A percentile compares a stretch with the other conserved stretches of the same genome.
phyloP scores from a whole-genome alignment of 2,888 invertebrate species.

The Leptinotarsa tumamoca region DNA sequence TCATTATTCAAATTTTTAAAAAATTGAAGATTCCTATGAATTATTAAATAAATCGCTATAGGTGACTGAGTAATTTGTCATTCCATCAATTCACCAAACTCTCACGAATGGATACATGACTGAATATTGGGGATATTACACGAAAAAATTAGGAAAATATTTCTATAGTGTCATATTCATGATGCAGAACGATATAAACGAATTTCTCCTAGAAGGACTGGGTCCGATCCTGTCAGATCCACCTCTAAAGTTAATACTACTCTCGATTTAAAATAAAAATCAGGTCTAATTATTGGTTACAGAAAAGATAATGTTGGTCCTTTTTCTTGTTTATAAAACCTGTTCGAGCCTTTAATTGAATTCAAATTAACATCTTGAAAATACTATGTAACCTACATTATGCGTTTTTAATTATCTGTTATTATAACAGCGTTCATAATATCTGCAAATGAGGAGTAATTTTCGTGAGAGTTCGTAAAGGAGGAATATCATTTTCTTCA shows the following conservation, averaged over 20 bases:
- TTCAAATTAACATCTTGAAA: conserved; percentile 40
- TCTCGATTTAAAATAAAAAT: conserved; percentile 43
- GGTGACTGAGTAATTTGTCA: too few relatives aligned
- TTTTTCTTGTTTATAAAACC: conserved; percentile 41
- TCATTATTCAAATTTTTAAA: too few relatives aligned
- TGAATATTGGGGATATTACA: too few relatives aligned
- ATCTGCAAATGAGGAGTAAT: conserved; percentile 38
- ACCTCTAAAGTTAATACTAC: conserved; percentile 39
- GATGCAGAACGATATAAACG: neutral
- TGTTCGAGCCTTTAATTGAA: conserved; percentile 41
- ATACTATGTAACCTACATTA: conserved; percentile 39
- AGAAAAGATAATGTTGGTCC: conserved; percentile 40
- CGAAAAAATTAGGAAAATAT: too few relatives aligned
- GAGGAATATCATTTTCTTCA: conserved; percentile 1
- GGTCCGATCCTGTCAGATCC: conserved; percentile 25
- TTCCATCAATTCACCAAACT: too few relatives aligned
- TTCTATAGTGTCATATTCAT: too few relatives aligned
- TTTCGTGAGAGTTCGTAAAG: conserved; percentile 19
- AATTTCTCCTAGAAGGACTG: neutral
- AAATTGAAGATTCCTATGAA: too few relatives aligned
- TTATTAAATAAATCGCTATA: too few relatives aligned
- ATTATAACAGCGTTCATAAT: conserved; percentile 36
- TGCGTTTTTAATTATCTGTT: conserved; percentile 40
- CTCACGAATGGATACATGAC: too few relatives aligned
- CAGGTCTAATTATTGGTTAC: conserved; percentile 41